Base-by-base conservation (phyloP, 1,140 invertebrate species). In the Medauroidea extradentata region DNA sequence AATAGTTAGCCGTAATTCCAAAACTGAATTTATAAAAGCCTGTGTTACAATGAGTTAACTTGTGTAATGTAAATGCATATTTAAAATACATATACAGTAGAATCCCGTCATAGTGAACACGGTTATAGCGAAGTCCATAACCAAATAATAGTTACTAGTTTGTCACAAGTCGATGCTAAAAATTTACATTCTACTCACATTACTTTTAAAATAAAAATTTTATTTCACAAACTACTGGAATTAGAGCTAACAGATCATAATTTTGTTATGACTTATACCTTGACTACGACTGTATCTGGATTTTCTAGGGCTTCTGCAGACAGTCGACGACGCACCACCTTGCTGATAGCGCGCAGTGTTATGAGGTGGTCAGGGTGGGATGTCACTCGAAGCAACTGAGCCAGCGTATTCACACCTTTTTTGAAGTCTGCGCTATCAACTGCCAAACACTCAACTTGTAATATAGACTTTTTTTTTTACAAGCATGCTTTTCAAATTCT, bases 391-490 rank as follows among this genome's bases (percentile, higher is more conserved):
- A 98, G 75, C 42, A 94, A 73, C 69, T 86, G 84, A 3, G 93
- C 90, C 46, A 98, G 70, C 24, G 84, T 80, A 51, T 83, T 83
- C 2, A 96, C 85, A 38, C 93, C 93, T 50, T 84, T 78, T 63
- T 87, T 87, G 69, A 97, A 96, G 54, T 92, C 89, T 57, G 83
- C 80, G 75, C 87, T 87, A 56, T 87, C 78, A 79, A 95, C 92
- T 95, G 71, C 60, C 84, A 83, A 67, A 44, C 49, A 53, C 4
- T 11, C 29, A 34, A 4, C 13, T 51, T 51, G 46, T 5, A 24
- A 49, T 5, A 54, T 14, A 13, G 1, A 41, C 13, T 2, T 41
- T 41, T 41, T 16, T 41, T 1, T 14, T 14, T 14, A 14, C 13
- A 41, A 41, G 16, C 16, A 41, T 41, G 39, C 1, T 1, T 1